These are phyloP conservation scores for Polypterus senegalus DNA, from an alignment of 2,113 vertebrate species.

Conservation along the genomic window DNA sequence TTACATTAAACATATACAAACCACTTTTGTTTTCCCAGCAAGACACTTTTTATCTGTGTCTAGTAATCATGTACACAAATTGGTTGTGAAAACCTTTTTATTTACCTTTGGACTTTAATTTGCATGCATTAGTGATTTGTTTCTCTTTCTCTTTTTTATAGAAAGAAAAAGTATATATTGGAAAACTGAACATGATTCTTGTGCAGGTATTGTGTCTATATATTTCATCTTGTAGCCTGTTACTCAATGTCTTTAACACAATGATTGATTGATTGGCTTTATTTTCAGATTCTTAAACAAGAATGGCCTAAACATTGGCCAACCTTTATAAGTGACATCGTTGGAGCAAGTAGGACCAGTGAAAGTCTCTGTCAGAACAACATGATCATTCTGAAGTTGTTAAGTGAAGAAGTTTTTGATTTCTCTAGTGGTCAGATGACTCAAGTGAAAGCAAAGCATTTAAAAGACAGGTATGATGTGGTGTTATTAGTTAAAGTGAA, in stretches of 20 bases:
- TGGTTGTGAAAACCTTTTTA: no score
- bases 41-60: no score
- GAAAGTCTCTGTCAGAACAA: constrained; percentile 98
- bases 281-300: constrained; percentile 83
- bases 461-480: constrained; percentile 86
- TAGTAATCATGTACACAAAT: no score
- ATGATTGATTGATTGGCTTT: neutral
- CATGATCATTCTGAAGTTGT: constrained; percentile 91
- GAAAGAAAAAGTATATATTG: constrained; percentile 94
- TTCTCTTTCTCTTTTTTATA: constrained; percentile 30
- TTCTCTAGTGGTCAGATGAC: constrained; percentile 98
- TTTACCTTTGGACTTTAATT: no score
- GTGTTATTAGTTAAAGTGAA: no score
- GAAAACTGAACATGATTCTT: constrained; percentile 95
- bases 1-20: no score
- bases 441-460: constrained; percentile 94
- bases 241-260: neutral
- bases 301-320: constrained; percentile 99
- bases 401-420: constrained; percentile 97
- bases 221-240: constrained; percentile 1
- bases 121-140: neutral
- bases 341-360: constrained; percentile 91
- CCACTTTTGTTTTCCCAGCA: no score
- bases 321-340: constrained; percentile 95
- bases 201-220: constrained; percentile 64